phyloP scores from a whole-genome alignment of 2,888 invertebrate genomes.

The Mythimna ferrago region DNA sequence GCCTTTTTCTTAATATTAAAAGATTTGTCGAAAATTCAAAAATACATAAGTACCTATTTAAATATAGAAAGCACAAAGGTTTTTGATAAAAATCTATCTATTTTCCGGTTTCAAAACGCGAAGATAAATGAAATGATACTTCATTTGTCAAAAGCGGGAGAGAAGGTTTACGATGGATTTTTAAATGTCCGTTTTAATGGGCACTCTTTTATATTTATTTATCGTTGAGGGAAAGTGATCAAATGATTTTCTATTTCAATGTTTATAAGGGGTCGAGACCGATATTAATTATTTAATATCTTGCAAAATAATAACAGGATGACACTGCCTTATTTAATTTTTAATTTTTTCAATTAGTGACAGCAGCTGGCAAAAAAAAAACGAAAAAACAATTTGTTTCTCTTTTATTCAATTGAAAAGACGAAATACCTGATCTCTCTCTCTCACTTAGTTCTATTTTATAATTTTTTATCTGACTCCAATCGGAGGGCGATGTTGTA shows the following conservation, averaged over 20 bases:
- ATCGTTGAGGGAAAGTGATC: constrained; percentile 18
- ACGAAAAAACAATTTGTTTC: neutral
- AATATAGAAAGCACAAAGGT: constrained; percentile 6
- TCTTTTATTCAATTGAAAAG: too few relatives aligned
- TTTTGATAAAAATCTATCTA: constrained; percentile 25
- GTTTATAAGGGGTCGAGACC: neutral
- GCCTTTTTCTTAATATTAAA: too few relatives aligned
- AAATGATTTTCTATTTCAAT: constrained; percentile 32
- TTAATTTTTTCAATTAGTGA: neutral
- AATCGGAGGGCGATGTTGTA: too few relatives aligned
- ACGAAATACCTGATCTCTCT: too few relatives aligned
- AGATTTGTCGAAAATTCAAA: neutral
- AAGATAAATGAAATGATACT: constrained; percentile 51
- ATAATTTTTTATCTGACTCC: too few relatives aligned
- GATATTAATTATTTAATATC: constrained; percentile 11
- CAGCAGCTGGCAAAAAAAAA: constrained; percentile 1
- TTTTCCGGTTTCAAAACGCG: constrained; percentile 14
- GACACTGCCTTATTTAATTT: neutral
- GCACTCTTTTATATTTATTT: constrained; percentile 34
- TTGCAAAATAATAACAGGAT: neutral
- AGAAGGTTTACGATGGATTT: constrained; percentile 40
- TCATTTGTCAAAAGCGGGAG: constrained; percentile 53
- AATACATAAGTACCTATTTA: neutral
- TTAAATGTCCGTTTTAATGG: constrained; percentile 34
- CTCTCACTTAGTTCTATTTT: too few relatives aligned